Base-by-base conservation (phyloP, 2,888 invertebrate genomes). In the Drosophila percnosoma region DNA sequence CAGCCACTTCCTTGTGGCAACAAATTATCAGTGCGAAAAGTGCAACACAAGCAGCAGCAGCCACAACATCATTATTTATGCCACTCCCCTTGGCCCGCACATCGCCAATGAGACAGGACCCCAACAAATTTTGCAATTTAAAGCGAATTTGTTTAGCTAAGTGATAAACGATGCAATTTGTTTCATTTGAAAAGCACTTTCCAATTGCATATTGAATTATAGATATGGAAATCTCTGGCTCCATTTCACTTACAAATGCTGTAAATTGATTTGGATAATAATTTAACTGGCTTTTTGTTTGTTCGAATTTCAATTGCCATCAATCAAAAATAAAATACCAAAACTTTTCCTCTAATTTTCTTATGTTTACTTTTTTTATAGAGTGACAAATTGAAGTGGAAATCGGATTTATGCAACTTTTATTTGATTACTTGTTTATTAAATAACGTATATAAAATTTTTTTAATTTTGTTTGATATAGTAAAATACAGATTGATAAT, bases 131-230 rank as follows among this genome's bases (percentile, higher is more conserved):
- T 69, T 71, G 66, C 67, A 72, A 82, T 87, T 74, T 74, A 75
- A 71, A 57, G 45, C 53, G 78, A 86, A 86, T 75, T 83, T 80
- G 72, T 65, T 66, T 59, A 38, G 58, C 42, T 55, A 60, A 77
- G 66, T 80, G 87, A 84, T 82, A 76, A 86, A 75, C 73, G 73
- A 73, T 60, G 75, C 76, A 55, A 65, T 82, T 75, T 73, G 57
- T 80, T 65, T 52, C 67, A 74, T 69, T 72, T 68, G 70, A 62
- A 69, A 60, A 69, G 60, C 80, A 63, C 45, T 67, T 59, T 55
- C 54, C 72, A 57, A 66, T 64, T 69, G 68, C 52, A 55, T 67
- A 63, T 70, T 61, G 64, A 78, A 67, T 65, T 66, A 54, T 34
- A 55, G 63, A 65, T 60, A 40, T 65, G 48, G 21, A 36, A 54